Conservation (phyloP, 2,113 vertebrate species). For the Peucedramus taeniatus region DNA sequence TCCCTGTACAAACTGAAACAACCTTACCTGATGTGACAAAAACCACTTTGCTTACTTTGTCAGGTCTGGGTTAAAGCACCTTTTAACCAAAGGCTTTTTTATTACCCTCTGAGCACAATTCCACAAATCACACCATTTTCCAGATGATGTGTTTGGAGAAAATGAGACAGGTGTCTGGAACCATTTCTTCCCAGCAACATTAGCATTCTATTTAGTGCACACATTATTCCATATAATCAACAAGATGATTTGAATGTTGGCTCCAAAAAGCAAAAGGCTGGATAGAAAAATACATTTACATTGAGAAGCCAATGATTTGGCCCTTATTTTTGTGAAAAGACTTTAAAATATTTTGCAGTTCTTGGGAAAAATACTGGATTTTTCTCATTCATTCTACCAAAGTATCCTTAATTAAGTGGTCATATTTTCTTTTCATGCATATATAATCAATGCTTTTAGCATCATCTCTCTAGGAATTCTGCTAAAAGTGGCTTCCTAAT, state of each 20-base stretch:
- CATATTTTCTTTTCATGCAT: not conserved
- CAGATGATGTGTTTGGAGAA: slow-evolving; percentile 7
- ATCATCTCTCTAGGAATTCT: not conserved
- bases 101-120: not conserved
- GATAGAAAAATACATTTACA: not conserved
- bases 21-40: not conserved
- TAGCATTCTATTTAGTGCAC: slow-evolving; percentile 6
- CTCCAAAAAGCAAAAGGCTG: not conserved
- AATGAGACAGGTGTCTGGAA: slow-evolving; percentile 26
- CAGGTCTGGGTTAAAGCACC: not conserved
- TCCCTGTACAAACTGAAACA: not conserved
- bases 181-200: not conserved
- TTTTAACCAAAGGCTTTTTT: not conserved
- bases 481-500: not conserved
- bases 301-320: not conserved
- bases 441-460: not conserved
- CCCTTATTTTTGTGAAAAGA: not conserved
- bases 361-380: not conserved
- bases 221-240: not conserved
- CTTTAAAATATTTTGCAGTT: not conserved
- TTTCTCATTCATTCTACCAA: not conserved
- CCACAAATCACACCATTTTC: not conserved
- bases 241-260: not conserved
- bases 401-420: not conserved
- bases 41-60: not conserved